Conservation (phyloP, 2,888 invertebrate species). For the Octonoba sinensis region DNA sequence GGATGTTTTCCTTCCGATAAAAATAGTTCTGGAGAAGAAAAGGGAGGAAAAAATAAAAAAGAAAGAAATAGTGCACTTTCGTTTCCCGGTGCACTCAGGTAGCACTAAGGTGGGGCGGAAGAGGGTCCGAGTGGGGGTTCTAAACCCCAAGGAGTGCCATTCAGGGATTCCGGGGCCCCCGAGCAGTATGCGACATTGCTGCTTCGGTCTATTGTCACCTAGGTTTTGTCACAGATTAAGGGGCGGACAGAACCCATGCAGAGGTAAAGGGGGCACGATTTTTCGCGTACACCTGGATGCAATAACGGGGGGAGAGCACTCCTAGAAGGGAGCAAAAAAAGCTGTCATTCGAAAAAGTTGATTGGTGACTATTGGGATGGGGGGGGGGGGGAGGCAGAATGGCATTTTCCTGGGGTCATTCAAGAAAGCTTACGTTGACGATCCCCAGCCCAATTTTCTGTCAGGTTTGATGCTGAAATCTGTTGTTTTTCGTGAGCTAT, state of each 20-base stretch:
- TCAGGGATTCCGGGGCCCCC: conserved; percentile 31
- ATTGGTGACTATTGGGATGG: conserved; percentile 27
- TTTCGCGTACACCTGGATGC: conserved; percentile 21
- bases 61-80: conserved; percentile 7
- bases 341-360: conserved; percentile 53
- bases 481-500: conserved; percentile 22
- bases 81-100: conserved; percentile 30
- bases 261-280: conserved; percentile 25
- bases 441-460: conserved; percentile 1
- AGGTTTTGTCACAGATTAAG: conserved; percentile 27
- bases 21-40: neutral
- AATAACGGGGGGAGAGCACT: conserved; percentile 4
- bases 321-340: neutral
- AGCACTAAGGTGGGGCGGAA: conserved; percentile 24
- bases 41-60: neutral
- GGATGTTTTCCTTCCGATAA: conserved; percentile 24
- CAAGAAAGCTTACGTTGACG: neutral
- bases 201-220: conserved; percentile 51
- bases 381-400: neutral
- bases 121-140: conserved; percentile 1
- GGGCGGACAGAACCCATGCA: conserved; percentile 8
- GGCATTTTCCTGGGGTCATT: conserved; percentile 16
- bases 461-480: conserved; percentile 15
- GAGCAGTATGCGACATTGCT: conserved; percentile 39
- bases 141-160: conserved; percentile 27